Percentiles rank a stretch among this genome's conserved stretches.
Conservation (phyloP, 2,797 vertebrate genomes). For the Dallia pectoralis region DNA sequence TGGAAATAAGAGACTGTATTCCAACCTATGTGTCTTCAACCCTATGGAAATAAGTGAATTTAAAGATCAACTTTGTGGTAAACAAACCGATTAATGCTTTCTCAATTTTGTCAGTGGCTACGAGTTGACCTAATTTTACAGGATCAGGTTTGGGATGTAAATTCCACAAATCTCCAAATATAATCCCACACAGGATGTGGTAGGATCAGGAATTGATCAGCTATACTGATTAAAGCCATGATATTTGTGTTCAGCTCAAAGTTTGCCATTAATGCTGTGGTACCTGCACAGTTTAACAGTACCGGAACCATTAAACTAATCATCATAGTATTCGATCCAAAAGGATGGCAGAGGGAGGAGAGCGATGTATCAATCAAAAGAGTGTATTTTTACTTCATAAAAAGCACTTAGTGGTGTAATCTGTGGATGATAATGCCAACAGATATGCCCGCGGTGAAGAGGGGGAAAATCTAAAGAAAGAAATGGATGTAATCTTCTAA, state of each 20-base stretch:
- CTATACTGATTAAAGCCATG: too few species aligned
- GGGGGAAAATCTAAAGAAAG: conserved; percentile 21
- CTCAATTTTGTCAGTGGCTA: too few species aligned
- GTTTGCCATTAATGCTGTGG: conserved; percentile 33
- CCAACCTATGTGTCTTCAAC: too few species aligned
- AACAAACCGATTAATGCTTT: too few species aligned
- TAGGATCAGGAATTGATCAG: too few species aligned
- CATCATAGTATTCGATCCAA: conserved; percentile 48
- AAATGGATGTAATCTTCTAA: conserved; percentile 69
- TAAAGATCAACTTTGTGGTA: too few species aligned
- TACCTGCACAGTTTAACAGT: conserved; percentile 29
- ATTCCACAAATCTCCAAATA: too few species aligned
- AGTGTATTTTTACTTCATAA: conserved; percentile 36
- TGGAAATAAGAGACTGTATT: too few species aligned
- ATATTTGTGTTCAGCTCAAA: neutral
- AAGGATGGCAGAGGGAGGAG: conserved; percentile 22
- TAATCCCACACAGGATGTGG: too few species aligned
- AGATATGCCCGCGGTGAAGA: conserved; percentile 32
- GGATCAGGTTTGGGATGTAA: too few species aligned
- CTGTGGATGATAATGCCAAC: conserved; percentile 61
- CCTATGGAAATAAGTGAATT: too few species aligned
- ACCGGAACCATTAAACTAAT: conserved; percentile 37
- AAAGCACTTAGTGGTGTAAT: conserved; percentile 50
- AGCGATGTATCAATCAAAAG: conserved; percentile 45
- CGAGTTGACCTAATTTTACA: too few species aligned